Conservation (phyloP, 2,888 invertebrate species). For the Sarcophaga carnaria region DNA sequence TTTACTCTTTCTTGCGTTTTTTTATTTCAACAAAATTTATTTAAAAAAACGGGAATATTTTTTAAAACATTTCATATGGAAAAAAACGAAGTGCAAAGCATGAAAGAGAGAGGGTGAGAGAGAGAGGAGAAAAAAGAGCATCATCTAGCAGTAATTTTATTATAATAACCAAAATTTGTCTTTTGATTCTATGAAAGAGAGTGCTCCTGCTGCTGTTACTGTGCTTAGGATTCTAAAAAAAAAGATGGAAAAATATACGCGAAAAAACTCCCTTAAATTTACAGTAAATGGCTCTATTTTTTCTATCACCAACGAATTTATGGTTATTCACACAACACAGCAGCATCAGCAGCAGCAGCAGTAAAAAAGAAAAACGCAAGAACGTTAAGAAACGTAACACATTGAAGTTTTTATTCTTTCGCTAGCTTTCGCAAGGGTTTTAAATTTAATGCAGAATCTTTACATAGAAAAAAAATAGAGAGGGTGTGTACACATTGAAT, state of each 20-base stretch:
- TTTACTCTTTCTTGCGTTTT: constrained; percentile 4
- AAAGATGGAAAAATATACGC: background rate
- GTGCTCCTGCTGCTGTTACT: constrained; percentile 4
- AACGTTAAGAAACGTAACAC: too few species aligned
- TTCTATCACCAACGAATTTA: constrained; percentile 30
- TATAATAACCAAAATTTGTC: constrained; percentile 67
- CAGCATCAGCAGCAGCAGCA: background rate
- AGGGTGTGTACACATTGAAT: too few species aligned
- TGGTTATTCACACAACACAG: constrained; percentile 34
- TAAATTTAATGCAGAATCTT: too few species aligned
- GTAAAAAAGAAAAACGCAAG: too few species aligned
- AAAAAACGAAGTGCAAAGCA: constrained; percentile 18
- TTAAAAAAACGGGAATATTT: background rate
- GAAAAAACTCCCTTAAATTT: constrained; percentile 39
- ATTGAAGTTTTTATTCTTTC: background rate
- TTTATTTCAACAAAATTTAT: background rate
- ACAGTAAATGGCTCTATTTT: constrained; percentile 12
- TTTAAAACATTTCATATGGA: background rate
- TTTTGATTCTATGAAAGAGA: constrained; percentile 40
- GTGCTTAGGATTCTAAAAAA: background rate
- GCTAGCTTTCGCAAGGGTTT: too few species aligned
- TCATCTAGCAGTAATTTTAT: constrained; percentile 48
- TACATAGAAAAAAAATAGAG: too few species aligned
- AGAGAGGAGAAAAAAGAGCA: background rate
- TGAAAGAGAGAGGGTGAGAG: constrained; percentile 26